phyloP scores from a whole-genome alignment of 2,888 invertebrate species.

The Heteromyza rotundicornis region DNA sequence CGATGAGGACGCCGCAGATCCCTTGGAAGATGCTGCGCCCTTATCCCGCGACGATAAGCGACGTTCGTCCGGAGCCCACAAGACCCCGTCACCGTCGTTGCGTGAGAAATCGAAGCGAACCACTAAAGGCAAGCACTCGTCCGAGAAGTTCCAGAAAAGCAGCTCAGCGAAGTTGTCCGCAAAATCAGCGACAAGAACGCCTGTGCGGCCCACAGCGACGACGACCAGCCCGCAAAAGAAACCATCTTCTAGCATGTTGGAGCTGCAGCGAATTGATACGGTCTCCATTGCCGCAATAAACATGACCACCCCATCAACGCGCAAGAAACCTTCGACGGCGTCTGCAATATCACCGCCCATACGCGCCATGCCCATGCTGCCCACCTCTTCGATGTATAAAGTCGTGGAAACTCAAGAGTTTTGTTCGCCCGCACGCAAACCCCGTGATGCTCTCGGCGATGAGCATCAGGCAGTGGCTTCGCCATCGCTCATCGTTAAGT shows the following conservation, averaged over 20 bases:
- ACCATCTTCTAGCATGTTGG: constrained; percentile 29
- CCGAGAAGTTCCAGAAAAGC: constrained; percentile 48
- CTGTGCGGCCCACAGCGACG: constrained; percentile 22
- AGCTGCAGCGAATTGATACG: constrained; percentile 35
- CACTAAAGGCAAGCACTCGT: constrained; percentile 55
- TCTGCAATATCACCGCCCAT: constrained; percentile 53
- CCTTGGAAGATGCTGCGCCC: constrained; percentile 29
- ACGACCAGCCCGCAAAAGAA: constrained; percentile 33
- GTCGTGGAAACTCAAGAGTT: constrained; percentile 51
- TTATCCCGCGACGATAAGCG: constrained; percentile 12
- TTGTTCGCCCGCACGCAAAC: constrained; percentile 36
- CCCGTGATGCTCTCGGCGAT: constrained; percentile 28
- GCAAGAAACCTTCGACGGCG: constrained; percentile 38
- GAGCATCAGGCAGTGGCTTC: constrained; percentile 43
- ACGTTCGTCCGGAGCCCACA: constrained; percentile 11
- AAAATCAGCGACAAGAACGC: constrained; percentile 28
- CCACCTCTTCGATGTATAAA: constrained; percentile 58
- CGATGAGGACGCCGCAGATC: constrained; percentile 34
- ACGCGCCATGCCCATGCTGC: constrained; percentile 57
- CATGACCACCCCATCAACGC: constrained; percentile 30
- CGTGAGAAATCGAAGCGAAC: constrained; percentile 55
- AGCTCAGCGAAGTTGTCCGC: background rate
- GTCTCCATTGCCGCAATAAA: constrained; percentile 21
- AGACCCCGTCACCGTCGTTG: constrained; percentile 47
- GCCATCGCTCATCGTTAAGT: constrained; percentile 72